phyloP scores from a whole-genome alignment of 2,888 invertebrate species.

The Boloria selene region DNA sequence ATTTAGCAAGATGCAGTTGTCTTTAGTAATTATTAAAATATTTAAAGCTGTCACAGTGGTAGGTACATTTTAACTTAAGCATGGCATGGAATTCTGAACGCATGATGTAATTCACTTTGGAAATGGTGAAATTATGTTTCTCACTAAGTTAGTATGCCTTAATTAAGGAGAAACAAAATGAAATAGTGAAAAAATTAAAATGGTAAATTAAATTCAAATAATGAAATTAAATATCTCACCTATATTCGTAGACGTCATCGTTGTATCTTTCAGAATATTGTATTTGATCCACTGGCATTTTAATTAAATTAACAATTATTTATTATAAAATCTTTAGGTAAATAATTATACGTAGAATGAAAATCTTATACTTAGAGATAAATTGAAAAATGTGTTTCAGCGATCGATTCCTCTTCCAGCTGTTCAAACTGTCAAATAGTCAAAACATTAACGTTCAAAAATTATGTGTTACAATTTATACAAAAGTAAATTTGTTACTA shows the following conservation, averaged over 20 bases:
- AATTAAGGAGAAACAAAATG: background rate
- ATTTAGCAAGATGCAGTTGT: too few relatives aligned
- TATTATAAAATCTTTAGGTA: slow-evolving; percentile 5
- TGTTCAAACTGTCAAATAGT: slow-evolving; percentile 35
- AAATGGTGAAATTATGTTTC: background rate
- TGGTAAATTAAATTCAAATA: background rate
- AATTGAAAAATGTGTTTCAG: background rate
- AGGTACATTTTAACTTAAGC: background rate
- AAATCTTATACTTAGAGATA: background rate
- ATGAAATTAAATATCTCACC: slow-evolving; percentile 75
- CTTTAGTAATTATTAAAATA: too few relatives aligned
- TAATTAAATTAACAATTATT: slow-evolving; percentile 8
- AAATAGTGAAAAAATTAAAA: background rate
- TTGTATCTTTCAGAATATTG: slow-evolving; percentile 96
- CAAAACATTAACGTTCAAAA: slow-evolving; percentile 25
- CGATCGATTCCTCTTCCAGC: slow-evolving; percentile 31
- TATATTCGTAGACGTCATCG: slow-evolving; percentile 94
- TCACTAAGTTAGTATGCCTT: background rate
- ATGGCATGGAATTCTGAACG: background rate
- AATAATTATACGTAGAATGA: background rate
- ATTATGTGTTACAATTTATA: background rate
- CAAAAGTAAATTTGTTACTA: background rate
- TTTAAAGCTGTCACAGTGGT: too few relatives aligned
- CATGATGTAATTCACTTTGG: background rate
- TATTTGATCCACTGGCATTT: slow-evolving; percentile 90